Evolutionary conservation across 2,113 vertebrate species (phyloP).

Genomic region (Eurystomus gularis): DNA sequence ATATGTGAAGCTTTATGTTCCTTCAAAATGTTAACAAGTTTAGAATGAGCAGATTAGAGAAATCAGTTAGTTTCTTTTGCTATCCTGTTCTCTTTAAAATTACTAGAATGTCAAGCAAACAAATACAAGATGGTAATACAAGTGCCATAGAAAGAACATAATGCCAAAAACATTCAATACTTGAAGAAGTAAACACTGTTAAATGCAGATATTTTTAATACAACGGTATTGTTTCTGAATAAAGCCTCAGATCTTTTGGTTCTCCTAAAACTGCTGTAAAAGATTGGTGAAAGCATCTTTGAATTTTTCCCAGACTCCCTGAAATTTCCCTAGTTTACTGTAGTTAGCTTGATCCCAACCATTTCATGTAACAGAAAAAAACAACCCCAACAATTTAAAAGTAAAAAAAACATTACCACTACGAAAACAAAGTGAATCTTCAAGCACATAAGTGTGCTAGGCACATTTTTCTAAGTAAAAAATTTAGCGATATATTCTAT

Average conservation of each 20-base stretch:
- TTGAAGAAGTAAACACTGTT: not conserved
- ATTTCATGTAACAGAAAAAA: not conserved
- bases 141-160: not conserved
- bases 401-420: too few species aligned
- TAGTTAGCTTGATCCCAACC: not conserved
- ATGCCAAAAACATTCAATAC: not conserved
- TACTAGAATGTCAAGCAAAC: not conserved
- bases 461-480: not conserved
- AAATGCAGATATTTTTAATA: not conserved
- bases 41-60: slow-evolving; percentile 1
- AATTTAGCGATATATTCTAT: not conserved
- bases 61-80: not conserved
- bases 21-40: slow-evolving; percentile 17
- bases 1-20: slow-evolving; percentile 34
- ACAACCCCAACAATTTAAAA: not conserved
- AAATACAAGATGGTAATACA: not conserved
- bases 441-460: not conserved
- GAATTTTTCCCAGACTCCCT: not conserved
- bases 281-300: not conserved
- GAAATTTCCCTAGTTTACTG: not conserved
- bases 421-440: not conserved
- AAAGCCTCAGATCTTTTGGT: not conserved
- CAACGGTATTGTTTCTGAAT: not conserved
- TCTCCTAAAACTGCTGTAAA: not conserved
- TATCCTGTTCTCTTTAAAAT: not conserved